Conservation (phyloP, 2,113 vertebrate species). For the Scortum barcoo region DNA sequence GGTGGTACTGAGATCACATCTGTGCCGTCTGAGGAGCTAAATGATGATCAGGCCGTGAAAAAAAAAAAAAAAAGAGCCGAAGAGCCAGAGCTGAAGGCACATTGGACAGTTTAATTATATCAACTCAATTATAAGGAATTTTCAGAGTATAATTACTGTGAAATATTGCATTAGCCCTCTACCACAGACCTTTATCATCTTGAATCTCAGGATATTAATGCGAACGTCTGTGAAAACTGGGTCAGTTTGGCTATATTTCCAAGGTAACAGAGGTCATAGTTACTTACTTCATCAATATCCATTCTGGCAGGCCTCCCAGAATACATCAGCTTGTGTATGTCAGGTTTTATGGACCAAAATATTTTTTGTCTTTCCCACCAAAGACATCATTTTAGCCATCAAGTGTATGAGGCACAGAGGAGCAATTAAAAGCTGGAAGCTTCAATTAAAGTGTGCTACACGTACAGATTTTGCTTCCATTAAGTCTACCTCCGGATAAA, state of each 20-base stretch:
- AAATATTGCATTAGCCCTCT: conserved; percentile 47
- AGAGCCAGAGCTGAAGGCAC: conserved; percentile 46
- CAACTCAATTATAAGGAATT: conserved; percentile 45
- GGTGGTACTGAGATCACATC: conserved; percentile 47
- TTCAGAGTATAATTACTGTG: conserved; percentile 50
- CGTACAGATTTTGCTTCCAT: conserved; percentile 10
- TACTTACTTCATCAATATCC: conserved; percentile 57
- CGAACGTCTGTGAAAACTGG: conserved; percentile 35
- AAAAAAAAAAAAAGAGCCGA: no score
- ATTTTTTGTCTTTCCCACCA: conserved; percentile 36
- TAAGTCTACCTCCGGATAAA: conserved; percentile 12
- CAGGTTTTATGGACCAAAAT: conserved; percentile 51
- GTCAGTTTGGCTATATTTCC: conserved; percentile 53
- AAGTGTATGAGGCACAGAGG: conserved; percentile 25
- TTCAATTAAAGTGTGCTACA: conserved; percentile 16
- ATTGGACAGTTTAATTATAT: conserved; percentile 64
- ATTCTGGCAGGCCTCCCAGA: conserved; percentile 55
- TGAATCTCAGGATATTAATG: conserved; percentile 50
- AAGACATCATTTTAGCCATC: conserved; percentile 41
- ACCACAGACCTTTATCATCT: conserved; percentile 26
- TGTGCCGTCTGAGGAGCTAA: conserved; percentile 40
- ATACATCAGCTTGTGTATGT: conserved; percentile 41
- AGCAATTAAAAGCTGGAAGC: conserved; percentile 28
- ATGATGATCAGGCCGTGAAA: conserved; percentile 45
- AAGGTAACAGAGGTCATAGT: conserved; percentile 50